Evolutionary conservation across 2,797 vertebrate species (phyloP).

Genomic region (Ceryle rudis): DNA sequence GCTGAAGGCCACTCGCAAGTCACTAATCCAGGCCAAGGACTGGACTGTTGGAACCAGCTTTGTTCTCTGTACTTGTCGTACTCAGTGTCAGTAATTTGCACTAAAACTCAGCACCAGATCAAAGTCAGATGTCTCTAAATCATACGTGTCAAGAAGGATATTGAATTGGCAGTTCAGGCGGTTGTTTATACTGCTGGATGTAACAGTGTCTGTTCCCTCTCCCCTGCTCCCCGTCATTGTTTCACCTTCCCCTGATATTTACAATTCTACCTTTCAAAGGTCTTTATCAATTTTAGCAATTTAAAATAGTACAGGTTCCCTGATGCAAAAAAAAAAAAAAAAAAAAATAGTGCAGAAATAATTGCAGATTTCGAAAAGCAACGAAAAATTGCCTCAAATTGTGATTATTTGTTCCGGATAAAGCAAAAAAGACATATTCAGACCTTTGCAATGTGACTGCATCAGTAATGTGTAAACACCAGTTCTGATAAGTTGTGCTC

Average conservation of each 20-base stretch:
- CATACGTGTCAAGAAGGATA: background rate
- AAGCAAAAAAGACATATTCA: background rate
- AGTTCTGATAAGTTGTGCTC: slow-evolving; percentile 27
- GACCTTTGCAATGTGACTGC: background rate
- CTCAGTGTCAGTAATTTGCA: background rate
- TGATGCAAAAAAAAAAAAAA: background rate
- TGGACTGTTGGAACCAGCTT: accelerated
- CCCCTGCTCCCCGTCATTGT: accelerated
- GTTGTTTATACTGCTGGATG: background rate
- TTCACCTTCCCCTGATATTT: background rate
- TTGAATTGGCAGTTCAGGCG: background rate
- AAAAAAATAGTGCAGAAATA: background rate
- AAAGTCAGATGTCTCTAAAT: background rate
- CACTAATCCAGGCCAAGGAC: background rate
- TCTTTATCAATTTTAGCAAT: background rate
- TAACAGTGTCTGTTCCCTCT: background rate
- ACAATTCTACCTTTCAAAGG: background rate
- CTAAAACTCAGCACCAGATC: background rate
- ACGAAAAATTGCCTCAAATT: background rate
- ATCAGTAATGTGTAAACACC: background rate
- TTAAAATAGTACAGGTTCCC: background rate
- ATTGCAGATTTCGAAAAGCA: background rate
- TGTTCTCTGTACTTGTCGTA: accelerated
- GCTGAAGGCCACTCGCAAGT: background rate
- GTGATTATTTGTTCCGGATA: background rate